Conservation (phyloP, 2,113 vertebrate species). For the Perognathus longimembris region DNA sequence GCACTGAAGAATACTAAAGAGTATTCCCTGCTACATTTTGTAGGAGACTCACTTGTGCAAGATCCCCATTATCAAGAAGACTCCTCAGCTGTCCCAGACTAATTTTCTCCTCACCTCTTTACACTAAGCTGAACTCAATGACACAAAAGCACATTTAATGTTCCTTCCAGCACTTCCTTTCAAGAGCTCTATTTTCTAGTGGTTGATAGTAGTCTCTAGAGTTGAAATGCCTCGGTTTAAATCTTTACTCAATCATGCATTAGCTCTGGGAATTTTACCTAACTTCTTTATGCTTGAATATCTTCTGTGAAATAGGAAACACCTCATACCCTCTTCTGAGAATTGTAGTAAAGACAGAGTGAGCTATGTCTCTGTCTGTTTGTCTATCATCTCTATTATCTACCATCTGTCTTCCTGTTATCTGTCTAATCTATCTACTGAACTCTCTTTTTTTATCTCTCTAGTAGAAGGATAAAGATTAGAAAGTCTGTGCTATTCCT, state of each 20-base stretch:
- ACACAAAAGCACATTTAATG: slow-evolving; percentile 28
- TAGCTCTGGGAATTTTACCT: background rate
- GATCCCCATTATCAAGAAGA: slow-evolving; percentile 28
- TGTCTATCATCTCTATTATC: background rate
- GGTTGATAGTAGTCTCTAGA: slow-evolving; percentile 13
- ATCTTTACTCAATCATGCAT: background rate
- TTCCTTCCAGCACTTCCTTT: slow-evolving; percentile 31
- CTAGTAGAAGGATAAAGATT: background rate
- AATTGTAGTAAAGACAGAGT: background rate
- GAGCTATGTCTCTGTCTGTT: background rate
- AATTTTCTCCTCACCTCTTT: slow-evolving; percentile 16
- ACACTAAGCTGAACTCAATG: background rate
- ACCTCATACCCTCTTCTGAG: background rate
- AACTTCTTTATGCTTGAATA: background rate
- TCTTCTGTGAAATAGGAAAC: background rate
- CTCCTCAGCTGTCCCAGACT: background rate
- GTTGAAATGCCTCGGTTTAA: background rate
- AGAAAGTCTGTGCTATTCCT: background rate
- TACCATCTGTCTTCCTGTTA: background rate
- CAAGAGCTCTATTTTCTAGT: background rate
- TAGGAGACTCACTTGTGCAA: slow-evolving; percentile 38
- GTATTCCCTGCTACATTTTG: background rate
- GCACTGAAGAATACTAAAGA: background rate
- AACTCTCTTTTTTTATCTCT: no score
- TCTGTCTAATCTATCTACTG: background rate